Conservation (phyloP, 1,140 invertebrate species). For the Drosophila saltans region DNA sequence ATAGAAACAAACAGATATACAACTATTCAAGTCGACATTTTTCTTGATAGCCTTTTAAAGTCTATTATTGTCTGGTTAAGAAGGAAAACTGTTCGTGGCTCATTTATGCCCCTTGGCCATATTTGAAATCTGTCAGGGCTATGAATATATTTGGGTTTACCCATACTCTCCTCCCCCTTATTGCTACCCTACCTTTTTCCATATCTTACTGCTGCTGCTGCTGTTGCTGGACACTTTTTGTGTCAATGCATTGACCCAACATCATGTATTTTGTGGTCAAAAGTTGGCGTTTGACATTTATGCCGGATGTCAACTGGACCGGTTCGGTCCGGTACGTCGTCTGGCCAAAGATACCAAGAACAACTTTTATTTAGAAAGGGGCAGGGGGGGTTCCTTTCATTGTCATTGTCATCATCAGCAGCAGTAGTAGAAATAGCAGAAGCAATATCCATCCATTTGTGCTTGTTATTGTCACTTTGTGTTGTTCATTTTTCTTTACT, state of each 20-base stretch:
- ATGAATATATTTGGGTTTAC: slow-evolving; percentile 69
- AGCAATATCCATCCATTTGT: slow-evolving; percentile 46
- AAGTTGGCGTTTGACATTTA: slow-evolving; percentile 81
- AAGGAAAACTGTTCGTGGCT: background rate
- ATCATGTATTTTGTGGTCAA: slow-evolving; percentile 70
- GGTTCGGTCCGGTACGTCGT: slow-evolving; percentile 21
- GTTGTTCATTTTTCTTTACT: slow-evolving; percentile 35
- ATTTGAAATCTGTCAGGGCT: slow-evolving; percentile 53
- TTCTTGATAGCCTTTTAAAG: slow-evolving; percentile 17
- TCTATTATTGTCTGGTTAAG: slow-evolving; percentile 27
- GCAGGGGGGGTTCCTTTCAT: slow-evolving; percentile 48
- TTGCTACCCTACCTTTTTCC: background rate
- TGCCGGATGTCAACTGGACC: slow-evolving; percentile 71
- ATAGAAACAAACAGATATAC: too few relatives aligned
- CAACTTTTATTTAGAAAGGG: slow-evolving; percentile 29
- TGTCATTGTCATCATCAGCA: slow-evolving; percentile 36
- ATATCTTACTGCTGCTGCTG: background rate
- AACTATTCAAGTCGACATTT: slow-evolving; percentile 8
- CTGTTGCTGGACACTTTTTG: slow-evolving; percentile 32
- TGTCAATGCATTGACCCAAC: slow-evolving; percentile 64
- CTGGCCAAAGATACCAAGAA: slow-evolving; percentile 35
- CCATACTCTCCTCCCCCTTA: background rate
- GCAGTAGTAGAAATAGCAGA: background rate
- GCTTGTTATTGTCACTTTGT: slow-evolving; percentile 71
- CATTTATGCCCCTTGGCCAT: slow-evolving; percentile 12